phyloP scores from a whole-genome alignment of 2,113 vertebrate species.

The Mormoops blainvillei region DNA sequence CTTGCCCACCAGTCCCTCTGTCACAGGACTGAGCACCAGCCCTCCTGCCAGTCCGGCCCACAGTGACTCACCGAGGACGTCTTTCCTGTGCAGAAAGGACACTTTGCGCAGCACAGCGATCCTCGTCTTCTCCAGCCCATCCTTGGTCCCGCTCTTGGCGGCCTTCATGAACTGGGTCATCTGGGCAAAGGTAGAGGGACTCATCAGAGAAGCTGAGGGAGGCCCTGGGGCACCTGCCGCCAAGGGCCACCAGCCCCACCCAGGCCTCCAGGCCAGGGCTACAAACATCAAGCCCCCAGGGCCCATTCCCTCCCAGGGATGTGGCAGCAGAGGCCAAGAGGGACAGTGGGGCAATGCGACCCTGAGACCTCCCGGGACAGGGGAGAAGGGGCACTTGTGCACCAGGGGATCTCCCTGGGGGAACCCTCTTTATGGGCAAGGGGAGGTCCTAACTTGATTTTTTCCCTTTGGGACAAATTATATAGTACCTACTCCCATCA shows the following conservation, averaged over 20 bases:
- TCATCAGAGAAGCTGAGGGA: neutral
- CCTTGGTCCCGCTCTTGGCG: slow-evolving; percentile 92
- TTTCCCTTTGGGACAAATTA: neutral
- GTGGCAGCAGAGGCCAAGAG: neutral
- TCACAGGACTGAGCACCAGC: neutral
- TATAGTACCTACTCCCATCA: neutral
- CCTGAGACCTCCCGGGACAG: neutral
- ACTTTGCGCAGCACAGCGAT: slow-evolving; percentile 93
- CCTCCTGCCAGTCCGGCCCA: fast-evolving
- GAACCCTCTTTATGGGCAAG: neutral
- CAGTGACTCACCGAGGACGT: slow-evolving; percentile 81
- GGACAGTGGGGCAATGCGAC: neutral
- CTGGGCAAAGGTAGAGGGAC: slow-evolving; percentile 73
- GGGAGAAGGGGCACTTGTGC: neutral
- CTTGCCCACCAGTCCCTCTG: neutral
- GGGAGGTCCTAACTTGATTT: neutral
- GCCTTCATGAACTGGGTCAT: slow-evolving; percentile 98
- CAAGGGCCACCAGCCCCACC: neutral
- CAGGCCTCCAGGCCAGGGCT: neutral
- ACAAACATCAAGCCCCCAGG: neutral
- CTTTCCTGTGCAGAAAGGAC: slow-evolving; percentile 92
- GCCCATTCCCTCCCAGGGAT: neutral
- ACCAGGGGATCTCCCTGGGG: fast-evolving
- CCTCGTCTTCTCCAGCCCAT: slow-evolving; percentile 94
- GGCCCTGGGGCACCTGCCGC: neutral